A percentile compares a stretch with the other conserved stretches of the same genome.
Conservation (phyloP, 2,888 invertebrate species). For the Eupithecia insigniata region DNA sequence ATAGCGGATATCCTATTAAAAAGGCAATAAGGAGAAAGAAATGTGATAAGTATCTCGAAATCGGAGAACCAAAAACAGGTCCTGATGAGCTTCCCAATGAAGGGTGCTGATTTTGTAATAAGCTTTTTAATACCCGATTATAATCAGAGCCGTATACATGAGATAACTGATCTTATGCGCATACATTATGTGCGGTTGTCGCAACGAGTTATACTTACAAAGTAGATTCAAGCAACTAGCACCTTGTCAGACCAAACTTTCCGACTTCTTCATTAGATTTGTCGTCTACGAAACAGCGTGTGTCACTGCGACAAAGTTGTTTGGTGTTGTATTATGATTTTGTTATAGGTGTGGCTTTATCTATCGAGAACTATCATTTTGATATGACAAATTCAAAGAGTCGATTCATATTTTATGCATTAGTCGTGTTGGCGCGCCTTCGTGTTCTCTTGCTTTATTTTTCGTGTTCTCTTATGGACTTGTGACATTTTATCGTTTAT, state of each 20-base stretch:
- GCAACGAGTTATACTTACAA: slow-evolving; percentile 58
- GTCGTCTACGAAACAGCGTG: slow-evolving; percentile 6
- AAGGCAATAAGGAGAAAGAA: slow-evolving; percentile 21
- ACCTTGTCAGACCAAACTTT: slow-evolving; percentile 31
- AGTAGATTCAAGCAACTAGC: slow-evolving; percentile 31
- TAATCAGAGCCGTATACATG: slow-evolving; percentile 43
- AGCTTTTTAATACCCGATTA: slow-evolving; percentile 47
- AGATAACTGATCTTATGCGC: slow-evolving; percentile 62
- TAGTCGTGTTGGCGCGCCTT: slow-evolving; percentile 61
- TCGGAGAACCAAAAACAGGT: slow-evolving; percentile 40
- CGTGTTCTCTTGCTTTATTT: slow-evolving; percentile 53
- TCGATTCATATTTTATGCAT: slow-evolving; percentile 79
- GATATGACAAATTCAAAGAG: slow-evolving; percentile 78
- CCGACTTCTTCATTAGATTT: slow-evolving; percentile 14
- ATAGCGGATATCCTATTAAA: slow-evolving; percentile 14
- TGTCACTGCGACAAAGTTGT: slow-evolving; percentile 38
- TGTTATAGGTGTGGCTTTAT: slow-evolving; percentile 57
- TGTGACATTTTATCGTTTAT: slow-evolving; percentile 32
- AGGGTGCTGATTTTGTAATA: slow-evolving; percentile 50
- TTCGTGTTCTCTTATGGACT: slow-evolving; percentile 24
- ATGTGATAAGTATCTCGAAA: slow-evolving; percentile 36
- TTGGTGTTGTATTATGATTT: slow-evolving; percentile 34
- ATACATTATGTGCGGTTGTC: slow-evolving; percentile 62
- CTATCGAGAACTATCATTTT: slow-evolving; percentile 65
- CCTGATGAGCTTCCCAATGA: slow-evolving; percentile 39